A percentile compares a stretch with the other conserved stretches of the same genome.
Conservation (phyloP, 2,888 invertebrate genomes). For the Agrotis clavis region DNA sequence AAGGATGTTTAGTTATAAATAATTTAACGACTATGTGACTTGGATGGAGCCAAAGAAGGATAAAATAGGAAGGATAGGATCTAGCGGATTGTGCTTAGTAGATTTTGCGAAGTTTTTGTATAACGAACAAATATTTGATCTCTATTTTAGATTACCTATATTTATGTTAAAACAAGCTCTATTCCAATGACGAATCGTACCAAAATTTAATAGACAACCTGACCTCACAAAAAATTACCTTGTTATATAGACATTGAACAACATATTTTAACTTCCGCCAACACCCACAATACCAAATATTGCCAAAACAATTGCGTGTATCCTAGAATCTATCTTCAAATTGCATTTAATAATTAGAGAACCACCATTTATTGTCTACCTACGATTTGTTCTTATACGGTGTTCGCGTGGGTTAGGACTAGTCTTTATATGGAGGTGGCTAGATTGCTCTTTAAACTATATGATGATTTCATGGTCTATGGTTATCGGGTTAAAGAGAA, state of each 20-base stretch:
- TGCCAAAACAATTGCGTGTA: constrained; percentile 57
- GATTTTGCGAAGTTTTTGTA: too few relatives aligned
- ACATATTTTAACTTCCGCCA: constrained; percentile 27
- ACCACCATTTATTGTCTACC: constrained; percentile 63
- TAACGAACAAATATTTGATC: background rate
- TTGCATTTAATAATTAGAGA: constrained; percentile 58
- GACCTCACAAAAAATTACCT: constrained; percentile 43
- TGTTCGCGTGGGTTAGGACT: constrained; percentile 51
- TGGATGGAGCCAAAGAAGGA: too few relatives aligned
- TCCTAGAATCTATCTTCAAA: constrained; percentile 43
- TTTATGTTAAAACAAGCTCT: constrained; percentile 18
- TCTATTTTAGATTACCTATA: constrained; percentile 4
- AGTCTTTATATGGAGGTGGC: constrained; percentile 50
- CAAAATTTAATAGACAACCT: constrained; percentile 3
- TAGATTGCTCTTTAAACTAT: constrained; percentile 44
- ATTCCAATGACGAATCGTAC: constrained; percentile 2
- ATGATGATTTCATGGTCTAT: constrained; percentile 58
- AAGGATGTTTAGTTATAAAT: constrained; percentile 24
- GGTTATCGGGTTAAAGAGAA: constrained; percentile 20
- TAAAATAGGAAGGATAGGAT: too few relatives aligned
- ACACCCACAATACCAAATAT: constrained; percentile 54
- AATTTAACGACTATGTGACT: background rate
- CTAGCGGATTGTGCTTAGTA: too few relatives aligned
- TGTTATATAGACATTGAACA: constrained; percentile 22
- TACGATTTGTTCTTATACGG: constrained; percentile 54